Evolutionary conservation across 2,888 invertebrate genomes (phyloP), one percentile per base, ranked within the genome.

Genomic region (Sabatieria punctata): DNA sequence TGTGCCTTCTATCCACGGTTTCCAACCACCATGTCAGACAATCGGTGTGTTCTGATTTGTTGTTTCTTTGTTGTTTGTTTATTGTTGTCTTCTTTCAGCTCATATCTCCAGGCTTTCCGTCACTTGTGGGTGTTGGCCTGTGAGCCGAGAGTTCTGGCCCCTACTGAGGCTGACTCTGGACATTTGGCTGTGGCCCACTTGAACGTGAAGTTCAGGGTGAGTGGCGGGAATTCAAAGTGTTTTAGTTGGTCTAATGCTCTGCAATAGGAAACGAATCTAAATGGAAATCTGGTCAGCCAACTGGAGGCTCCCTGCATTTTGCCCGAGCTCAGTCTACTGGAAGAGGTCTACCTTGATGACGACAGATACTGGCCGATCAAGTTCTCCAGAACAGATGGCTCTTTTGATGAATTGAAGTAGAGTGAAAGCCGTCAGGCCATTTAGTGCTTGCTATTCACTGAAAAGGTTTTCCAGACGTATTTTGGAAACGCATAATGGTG

Each of bases 1-100:
- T 83, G 85, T 57, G 84, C 93, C 0, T 80, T 91, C 65, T 95
- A 86, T 69, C 93, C 93, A 1, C 89, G 89, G 66, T 93, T 88
- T 68, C 93, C 93, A 18, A 85, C 82, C 1, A 88, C 89, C 63
- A 86, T 85, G 59, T 86, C 85, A 61, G 93, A 93, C 59, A 93
- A 93, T 23, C 25, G 8, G 40, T 37, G 18, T 2, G 21, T 27
- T n/a, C 4, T n/a, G n/a, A n/a, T n/a, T n/a, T n/a, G n/a, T n/a
- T n/a, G n/a, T n/a, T n/a, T n/a, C n/a, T n/a, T n/a, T n/a, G n/a
- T n/a, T n/a, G n/a, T n/a, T n/a, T n/a, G n/a, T n/a, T n/a, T n/a
- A n/a, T n/a, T n/a, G n/a, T n/a, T n/a, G n/a, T n/a, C 19, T 4
- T 22, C 4, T 48, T 48, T 15, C 61, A 86, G 88, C 55, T 91